A percentile compares a stretch with the other conserved stretches of the same genome.
Evolutionary conservation across 2,113 vertebrate genomes (phyloP).

Genomic region (Grus americana): DNA sequence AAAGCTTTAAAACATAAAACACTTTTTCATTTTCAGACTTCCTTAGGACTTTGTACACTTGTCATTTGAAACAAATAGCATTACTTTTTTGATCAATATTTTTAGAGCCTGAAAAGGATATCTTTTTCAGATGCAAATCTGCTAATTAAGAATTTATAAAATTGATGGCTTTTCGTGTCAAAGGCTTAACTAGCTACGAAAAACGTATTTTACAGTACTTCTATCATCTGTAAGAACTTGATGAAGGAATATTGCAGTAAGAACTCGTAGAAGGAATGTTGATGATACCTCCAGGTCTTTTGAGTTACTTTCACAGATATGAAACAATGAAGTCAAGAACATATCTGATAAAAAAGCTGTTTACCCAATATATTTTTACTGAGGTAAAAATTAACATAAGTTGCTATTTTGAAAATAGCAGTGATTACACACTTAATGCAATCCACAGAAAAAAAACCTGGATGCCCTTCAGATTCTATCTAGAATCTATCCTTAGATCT

Average conservation of each 20-base stretch:
- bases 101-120: not conserved
- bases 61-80: not conserved
- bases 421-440: not conserved
- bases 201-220: not conserved
- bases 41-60: not conserved
- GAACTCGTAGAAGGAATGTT: not conserved
- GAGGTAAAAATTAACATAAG: not conserved
- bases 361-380: not conserved
- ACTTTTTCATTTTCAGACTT: not conserved
- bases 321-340: not conserved
- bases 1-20: not conserved
- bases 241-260: not conserved
- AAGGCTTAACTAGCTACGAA: not conserved
- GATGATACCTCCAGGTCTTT: not conserved
- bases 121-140: not conserved
- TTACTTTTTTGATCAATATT: not conserved
- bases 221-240: not conserved
- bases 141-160: not conserved
- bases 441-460: not conserved
- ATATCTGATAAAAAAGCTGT: not conserved
- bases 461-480: not conserved
- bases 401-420: not conserved
- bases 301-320: not conserved
- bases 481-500: not conserved
- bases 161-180: not conserved